phyloP scores from a whole-genome alignment of 1,140 invertebrate species.

The Bombus consobrinus region DNA sequence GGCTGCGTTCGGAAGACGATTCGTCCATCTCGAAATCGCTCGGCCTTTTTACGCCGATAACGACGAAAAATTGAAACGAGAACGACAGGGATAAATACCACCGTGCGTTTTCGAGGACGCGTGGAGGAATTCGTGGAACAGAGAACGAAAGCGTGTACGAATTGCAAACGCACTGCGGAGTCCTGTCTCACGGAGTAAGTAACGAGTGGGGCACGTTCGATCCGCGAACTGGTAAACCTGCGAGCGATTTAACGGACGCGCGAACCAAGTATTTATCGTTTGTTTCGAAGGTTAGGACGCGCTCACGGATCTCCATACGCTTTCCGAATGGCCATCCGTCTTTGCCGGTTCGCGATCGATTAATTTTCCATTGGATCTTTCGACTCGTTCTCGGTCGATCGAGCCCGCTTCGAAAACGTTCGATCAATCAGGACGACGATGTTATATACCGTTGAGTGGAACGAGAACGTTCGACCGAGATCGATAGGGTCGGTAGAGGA shows the following conservation, averaged over 20 bases:
- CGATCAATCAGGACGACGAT: background rate
- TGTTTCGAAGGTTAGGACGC: background rate
- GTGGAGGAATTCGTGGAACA: accelerated
- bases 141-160: too few species aligned
- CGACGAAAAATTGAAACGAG: accelerated
- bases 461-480: background rate
- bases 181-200: too few species aligned
- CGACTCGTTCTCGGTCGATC: background rate
- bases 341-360: background rate
- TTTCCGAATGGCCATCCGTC: background rate
- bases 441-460: background rate
- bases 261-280: background rate
- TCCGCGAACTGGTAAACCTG: too few species aligned
- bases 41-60: too few species aligned
- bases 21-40: too few species aligned
- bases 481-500: background rate
- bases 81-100: too few species aligned
- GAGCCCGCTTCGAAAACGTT: background rate
- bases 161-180: too few species aligned
- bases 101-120: too few species aligned
- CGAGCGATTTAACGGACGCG: background rate
- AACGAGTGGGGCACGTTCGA: background rate
- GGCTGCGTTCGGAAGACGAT: too few species aligned
- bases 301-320: background rate
- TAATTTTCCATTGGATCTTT: conserved; percentile 6